Evolutionary conservation across 1,140 invertebrate species (phyloP).

Genomic region (Agrypnia vestita): DNA sequence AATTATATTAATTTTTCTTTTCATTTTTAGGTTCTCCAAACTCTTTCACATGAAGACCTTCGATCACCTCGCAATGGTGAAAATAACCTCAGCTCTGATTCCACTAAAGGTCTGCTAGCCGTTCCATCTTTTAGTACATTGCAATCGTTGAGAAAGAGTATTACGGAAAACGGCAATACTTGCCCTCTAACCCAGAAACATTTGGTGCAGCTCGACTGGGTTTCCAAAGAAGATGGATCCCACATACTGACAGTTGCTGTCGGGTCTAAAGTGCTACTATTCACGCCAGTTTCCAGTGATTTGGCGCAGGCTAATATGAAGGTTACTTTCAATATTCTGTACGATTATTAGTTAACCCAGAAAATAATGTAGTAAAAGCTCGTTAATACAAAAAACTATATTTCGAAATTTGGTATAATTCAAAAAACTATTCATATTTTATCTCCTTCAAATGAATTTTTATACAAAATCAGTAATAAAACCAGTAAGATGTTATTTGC

Average conservation of each 20-base stretch:
- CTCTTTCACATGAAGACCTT: constrained; percentile 76
- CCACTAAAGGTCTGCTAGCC: constrained; percentile 81
- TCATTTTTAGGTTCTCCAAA: constrained; percentile 72
- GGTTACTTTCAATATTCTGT: constrained; percentile 63
- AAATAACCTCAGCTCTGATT: constrained; percentile 64
- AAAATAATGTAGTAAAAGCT: too few relatives aligned
- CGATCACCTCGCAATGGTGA: constrained; percentile 74
- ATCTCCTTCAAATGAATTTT: too few relatives aligned
- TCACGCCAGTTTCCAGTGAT: constrained; percentile 90
- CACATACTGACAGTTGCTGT: constrained; percentile 98
- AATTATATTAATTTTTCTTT: neutral
- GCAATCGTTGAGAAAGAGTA: constrained; percentile 89
- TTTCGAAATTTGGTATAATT: too few relatives aligned
- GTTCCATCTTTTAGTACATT: constrained; percentile 95
- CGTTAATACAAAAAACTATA: too few relatives aligned
- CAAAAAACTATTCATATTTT: too few relatives aligned
- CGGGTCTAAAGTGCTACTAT: constrained; percentile 91
- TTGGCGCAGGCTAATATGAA: constrained; percentile 93
- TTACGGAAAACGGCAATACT: constrained; percentile 92
- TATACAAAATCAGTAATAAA: too few relatives aligned
- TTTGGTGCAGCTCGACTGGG: constrained; percentile 97
- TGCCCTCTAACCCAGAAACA: constrained; percentile 91
- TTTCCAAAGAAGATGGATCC: constrained; percentile 98
- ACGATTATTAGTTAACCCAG: neutral
- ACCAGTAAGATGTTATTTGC: too few relatives aligned